Base-by-base conservation (phyloP, 2,888 invertebrate species). In the Girardia tigrina region DNA sequence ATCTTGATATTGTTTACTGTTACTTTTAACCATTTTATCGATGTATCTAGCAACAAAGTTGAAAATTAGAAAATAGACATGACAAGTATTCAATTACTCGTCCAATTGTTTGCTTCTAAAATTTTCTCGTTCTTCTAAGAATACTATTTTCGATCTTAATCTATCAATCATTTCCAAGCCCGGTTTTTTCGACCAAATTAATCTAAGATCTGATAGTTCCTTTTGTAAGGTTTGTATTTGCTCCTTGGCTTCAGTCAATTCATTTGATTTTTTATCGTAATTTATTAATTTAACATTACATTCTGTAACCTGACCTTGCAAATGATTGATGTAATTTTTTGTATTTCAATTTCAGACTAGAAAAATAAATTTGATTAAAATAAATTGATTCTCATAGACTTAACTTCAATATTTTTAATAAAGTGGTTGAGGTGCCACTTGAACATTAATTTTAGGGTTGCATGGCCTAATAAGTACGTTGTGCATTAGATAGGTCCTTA, bases 51-150 rank as follows among this genome's bases (percentile, higher is more conserved):
- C n/a, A 56, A 36, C 36, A 8, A 36, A 36, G 16, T 12, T 16
- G 16, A 12, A 36, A 12, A 12, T 12, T 36, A 8, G 16, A 12
- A 36, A 36, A 36, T 36, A n/a, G 16, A 36, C 8, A 12, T 16
- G 4, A 56, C 4, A 56, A 12, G n/a, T 56, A 56, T n/a, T n/a
- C n/a, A 56, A 4, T 56, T 56, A 56, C 56, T 56, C 56, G 23
- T 56, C 56, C n/a, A 56, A 56, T 56, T 56, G 56, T 56, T 23
- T 56, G 23, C 56, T 23, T 4, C n/a, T 4, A 23, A 56, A 56
- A n/a, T 56, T 56, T 56, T 56, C 56, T 56, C 23, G n/a, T n/a
- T 56, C 56, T 56, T 56, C 56, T n/a, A 56, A 56, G n/a, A 20
- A 23, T 20, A 56, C 56, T 4, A 56, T 56, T 56, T 56, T 56